Conservation (phyloP, 2,113 vertebrate species). For the Siniperca chuatsi region DNA sequence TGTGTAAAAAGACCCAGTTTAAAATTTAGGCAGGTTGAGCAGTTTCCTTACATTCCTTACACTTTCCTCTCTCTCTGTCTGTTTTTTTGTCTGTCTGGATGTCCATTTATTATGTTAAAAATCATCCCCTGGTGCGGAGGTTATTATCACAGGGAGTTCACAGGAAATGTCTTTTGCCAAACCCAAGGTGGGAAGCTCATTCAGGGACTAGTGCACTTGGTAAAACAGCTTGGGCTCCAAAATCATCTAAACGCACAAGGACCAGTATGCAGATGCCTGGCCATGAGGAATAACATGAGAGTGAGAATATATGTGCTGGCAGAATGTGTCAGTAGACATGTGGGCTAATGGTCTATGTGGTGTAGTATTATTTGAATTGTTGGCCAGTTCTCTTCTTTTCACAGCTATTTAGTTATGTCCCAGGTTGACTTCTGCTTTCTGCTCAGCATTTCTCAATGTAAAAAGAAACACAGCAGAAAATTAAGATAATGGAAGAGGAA, state of each 20-base stretch:
- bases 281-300: conserved; percentile 53
- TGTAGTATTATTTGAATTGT: conserved; percentile 40
- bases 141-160: conserved; percentile 49
- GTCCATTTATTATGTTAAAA: conserved; percentile 56
- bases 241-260: conserved; percentile 51
- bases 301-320: conserved; percentile 60
- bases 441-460: conserved; percentile 15
- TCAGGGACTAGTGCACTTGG: conserved; percentile 46
- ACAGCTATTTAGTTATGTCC: conserved; percentile 55
- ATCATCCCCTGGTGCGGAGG: conserved; percentile 28
- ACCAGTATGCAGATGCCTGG: conserved; percentile 30
- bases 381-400: conserved; percentile 50
- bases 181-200: conserved; percentile 49
- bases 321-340: conserved; percentile 59
- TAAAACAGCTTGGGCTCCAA: conserved; percentile 67
- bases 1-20: not conserved
- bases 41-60: conserved; percentile 6
- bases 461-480: conserved; percentile 30
- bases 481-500: not conserved
- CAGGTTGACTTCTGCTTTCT: conserved; percentile 41
- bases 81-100: conserved; percentile 16
- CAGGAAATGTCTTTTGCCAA: conserved; percentile 54
- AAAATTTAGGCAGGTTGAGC: not conserved
- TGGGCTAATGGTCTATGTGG: conserved; percentile 39
- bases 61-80: conserved; percentile 4